Percentiles rank a stretch among this genome's conserved stretches.
Conservation (phyloP, 2,797 vertebrate species). For the Crenuchus spilurus region DNA sequence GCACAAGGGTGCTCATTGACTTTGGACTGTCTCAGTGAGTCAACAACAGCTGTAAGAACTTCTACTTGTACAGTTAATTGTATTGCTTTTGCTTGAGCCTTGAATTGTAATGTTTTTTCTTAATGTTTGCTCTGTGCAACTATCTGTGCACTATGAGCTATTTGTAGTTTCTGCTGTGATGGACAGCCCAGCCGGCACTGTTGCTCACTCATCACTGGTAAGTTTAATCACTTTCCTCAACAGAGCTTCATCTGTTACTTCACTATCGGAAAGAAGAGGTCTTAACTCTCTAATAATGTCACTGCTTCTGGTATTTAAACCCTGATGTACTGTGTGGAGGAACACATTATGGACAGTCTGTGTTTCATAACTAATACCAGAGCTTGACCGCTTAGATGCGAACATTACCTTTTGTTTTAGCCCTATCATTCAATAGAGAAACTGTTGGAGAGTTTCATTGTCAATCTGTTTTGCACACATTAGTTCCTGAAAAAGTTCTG, state of each 20-base stretch:
- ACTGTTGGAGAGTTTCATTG: neutral
- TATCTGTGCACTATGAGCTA: neutral
- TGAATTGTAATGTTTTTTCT: neutral
- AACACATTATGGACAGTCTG: neutral
- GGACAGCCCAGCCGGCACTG: neutral
- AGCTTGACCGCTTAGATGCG: neutral
- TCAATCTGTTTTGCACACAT: neutral
- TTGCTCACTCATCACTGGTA: neutral
- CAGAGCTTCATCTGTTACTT: neutral
- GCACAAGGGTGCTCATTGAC: neutral
- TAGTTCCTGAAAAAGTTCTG: neutral
- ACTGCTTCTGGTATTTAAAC: neutral
- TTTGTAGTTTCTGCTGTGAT: neutral
- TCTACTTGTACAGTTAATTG: slow-evolving; percentile 9
- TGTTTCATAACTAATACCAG: neutral
- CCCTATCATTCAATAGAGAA: neutral
- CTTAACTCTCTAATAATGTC: neutral
- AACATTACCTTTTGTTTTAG: neutral
- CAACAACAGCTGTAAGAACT: neutral
- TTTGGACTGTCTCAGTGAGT: neutral
- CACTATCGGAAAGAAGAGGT: neutral
- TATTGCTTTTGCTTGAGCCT: neutral
- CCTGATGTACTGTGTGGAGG: neutral
- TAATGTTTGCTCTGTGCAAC: neutral
- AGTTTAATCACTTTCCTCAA: neutral